Percentiles rank a stretch among this genome's conserved stretches.
phyloP scores from a whole-genome alignment of 35 echinoderm and acorn worm genomes.

The Ophiothrix spiculata region DNA sequence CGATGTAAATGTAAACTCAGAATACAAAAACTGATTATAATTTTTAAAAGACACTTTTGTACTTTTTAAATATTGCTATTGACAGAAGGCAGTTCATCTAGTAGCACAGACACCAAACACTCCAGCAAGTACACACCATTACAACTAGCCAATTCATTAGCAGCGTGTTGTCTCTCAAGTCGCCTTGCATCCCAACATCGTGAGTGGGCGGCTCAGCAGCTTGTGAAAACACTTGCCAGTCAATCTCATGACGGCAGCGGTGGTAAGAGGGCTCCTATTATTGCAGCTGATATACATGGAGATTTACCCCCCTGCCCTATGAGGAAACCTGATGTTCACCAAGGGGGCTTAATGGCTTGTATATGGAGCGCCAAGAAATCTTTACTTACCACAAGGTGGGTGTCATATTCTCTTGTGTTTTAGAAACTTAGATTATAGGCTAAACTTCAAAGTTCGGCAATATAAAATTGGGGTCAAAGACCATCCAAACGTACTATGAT shows the following conservation, averaged over 20 bases:
- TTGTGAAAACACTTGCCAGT: conserved; percentile 78
- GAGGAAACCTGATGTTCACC: conserved; percentile 75
- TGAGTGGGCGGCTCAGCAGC: conserved; percentile 96
- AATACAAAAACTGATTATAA: too few relatives aligned
- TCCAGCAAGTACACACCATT: conserved; percentile 27
- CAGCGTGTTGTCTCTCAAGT: conserved; percentile 91
- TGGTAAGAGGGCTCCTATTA: conserved; percentile 7
- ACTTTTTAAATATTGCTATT: too few relatives aligned
- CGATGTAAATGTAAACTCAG: too few relatives aligned
- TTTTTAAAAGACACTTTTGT: too few relatives aligned
- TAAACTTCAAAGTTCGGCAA: too few relatives aligned
- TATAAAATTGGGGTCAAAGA: too few relatives aligned
- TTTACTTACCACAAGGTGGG: conserved; percentile 76
- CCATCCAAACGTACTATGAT: too few relatives aligned
- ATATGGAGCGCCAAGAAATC: conserved; percentile 61
- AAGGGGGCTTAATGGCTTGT: conserved; percentile 73
- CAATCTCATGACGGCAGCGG: conserved; percentile 24
- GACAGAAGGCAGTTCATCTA: background rate
- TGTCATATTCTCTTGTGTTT: background rate
- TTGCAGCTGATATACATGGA: conserved; percentile 57
- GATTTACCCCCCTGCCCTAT: conserved; percentile 64
- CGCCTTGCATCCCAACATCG: conserved; percentile 69
- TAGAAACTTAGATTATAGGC: too few relatives aligned
- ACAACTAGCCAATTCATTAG: conserved; percentile 87
- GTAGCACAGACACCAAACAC: background rate